Evolutionary conservation across 2,888 invertebrate genomes (phyloP).

Genomic region (Amiota communis): DNA sequence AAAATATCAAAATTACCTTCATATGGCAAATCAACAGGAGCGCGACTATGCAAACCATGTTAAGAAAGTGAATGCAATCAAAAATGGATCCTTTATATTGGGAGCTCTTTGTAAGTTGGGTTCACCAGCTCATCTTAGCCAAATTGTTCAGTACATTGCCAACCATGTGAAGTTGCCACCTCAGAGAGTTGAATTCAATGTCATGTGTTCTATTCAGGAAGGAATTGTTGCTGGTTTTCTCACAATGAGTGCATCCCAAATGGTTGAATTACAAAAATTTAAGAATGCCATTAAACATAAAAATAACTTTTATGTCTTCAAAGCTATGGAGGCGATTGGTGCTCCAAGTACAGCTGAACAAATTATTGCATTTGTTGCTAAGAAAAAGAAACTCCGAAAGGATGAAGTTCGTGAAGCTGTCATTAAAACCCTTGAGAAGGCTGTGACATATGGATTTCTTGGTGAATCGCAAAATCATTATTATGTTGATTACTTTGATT

Average conservation of each 20-base stretch:
- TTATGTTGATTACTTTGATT: not conserved
- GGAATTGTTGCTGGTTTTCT: not conserved
- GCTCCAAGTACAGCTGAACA: not conserved
- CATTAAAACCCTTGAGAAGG: not conserved
- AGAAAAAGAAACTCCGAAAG: not conserved
- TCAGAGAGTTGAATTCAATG: not conserved
- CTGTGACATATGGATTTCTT: conserved; percentile 14
- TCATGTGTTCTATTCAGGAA: not conserved
- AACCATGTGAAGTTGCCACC: not conserved
- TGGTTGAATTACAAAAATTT: not conserved
- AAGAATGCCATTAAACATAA: not conserved
- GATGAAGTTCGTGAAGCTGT: not conserved
- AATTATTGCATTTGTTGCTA: not conserved
- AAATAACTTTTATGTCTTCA: not conserved
- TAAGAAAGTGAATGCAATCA: not conserved
- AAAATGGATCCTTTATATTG: not conserved
- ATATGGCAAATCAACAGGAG: not conserved
- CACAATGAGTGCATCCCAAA: not conserved
- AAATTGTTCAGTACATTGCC: not conserved
- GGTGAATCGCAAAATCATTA: not conserved
- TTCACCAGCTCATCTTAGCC: not conserved
- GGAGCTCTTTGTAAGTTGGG: not conserved
- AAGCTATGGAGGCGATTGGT: not conserved
- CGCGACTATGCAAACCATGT: not conserved
- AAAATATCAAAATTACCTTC: too few relatives aligned